phyloP scores from a whole-genome alignment of 2,113 vertebrate genomes.

The Alces alces region DNA sequence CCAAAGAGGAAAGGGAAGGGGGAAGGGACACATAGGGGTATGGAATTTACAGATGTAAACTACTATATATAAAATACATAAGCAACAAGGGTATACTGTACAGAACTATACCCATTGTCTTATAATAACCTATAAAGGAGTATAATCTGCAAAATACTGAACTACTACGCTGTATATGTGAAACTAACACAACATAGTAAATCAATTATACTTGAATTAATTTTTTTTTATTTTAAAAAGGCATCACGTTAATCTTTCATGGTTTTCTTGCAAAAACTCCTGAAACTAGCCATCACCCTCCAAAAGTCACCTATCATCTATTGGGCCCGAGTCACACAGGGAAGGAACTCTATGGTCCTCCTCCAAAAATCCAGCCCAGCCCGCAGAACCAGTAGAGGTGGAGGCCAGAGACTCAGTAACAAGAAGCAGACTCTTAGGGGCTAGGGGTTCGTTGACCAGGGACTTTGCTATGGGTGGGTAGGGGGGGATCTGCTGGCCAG shows the following conservation, averaged over 20 bases:
- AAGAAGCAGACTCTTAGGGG: background rate
- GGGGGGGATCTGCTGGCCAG: background rate
- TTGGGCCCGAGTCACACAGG: accelerated
- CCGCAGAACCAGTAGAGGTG: background rate
- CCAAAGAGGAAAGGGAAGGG: background rate
- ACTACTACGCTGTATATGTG: background rate
- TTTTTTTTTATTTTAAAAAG: background rate
- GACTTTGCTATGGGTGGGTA: background rate
- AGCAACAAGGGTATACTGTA: background rate
- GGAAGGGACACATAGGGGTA: background rate
- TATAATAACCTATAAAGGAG: background rate
- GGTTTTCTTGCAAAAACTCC: no score
- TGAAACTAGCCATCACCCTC: accelerated
- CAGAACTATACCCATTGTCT: background rate
- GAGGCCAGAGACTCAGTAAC: background rate
- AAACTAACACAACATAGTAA: background rate
- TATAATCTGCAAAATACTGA: background rate
- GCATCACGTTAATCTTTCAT: accelerated
- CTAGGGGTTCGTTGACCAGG: accelerated
- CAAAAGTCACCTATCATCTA: accelerated
- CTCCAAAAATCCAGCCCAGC: background rate
- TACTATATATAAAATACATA: background rate
- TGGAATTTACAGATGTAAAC: background rate
- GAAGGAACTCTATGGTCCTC: no score
- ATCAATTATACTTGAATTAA: background rate